Percentiles rank a stretch among this genome's conserved stretches.
These are phyloP conservation scores for Bacillus rossius DNA, from an alignment of 1,140 invertebrate species.

Conservation along the genomic window DNA sequence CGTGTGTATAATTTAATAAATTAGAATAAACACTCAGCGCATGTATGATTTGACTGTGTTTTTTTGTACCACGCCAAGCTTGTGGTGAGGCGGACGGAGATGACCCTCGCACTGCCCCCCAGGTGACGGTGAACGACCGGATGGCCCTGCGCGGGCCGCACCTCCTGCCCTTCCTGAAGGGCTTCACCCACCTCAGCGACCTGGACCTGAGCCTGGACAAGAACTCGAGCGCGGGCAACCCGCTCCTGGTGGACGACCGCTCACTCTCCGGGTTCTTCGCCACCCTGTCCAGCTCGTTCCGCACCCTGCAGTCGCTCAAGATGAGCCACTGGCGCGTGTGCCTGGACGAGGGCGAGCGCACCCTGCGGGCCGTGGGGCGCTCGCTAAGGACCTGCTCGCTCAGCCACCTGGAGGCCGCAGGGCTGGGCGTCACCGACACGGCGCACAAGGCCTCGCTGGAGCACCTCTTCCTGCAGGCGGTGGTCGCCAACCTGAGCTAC, in stretches of 20 bases:
- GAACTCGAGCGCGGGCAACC: constrained; percentile 35
- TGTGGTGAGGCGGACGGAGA: too few species aligned
- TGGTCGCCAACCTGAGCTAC: constrained; percentile 39
- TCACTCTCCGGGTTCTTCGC: constrained; percentile 42
- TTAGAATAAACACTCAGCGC: too few species aligned
- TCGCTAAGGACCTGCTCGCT: constrained; percentile 39
- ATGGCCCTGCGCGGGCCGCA: constrained; percentile 45
- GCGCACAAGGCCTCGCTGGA: constrained; percentile 37
- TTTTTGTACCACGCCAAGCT: too few species aligned
- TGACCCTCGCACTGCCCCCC: too few species aligned
- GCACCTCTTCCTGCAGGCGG: constrained; percentile 41
- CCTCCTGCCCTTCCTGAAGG: constrained; percentile 44
- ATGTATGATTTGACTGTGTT: too few species aligned
- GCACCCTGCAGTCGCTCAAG: constrained; percentile 38
- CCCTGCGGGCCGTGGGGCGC: constrained; percentile 40
- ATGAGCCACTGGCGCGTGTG: constrained; percentile 44
- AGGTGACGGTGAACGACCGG: constrained; percentile 45
- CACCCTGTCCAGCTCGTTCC: constrained; percentile 38
- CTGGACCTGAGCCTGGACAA: constrained; percentile 45
- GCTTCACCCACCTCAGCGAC: constrained; percentile 46
- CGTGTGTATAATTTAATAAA: too few species aligned
- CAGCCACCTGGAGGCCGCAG: constrained; percentile 39
- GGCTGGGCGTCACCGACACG: constrained; percentile 39
- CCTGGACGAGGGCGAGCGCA: constrained; percentile 41
- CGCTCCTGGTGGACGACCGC: constrained; percentile 44